Percentiles rank a stretch among this genome's conserved stretches.
Conservation (phyloP, 2,797 vertebrate species). For the Falco biarmicus region DNA sequence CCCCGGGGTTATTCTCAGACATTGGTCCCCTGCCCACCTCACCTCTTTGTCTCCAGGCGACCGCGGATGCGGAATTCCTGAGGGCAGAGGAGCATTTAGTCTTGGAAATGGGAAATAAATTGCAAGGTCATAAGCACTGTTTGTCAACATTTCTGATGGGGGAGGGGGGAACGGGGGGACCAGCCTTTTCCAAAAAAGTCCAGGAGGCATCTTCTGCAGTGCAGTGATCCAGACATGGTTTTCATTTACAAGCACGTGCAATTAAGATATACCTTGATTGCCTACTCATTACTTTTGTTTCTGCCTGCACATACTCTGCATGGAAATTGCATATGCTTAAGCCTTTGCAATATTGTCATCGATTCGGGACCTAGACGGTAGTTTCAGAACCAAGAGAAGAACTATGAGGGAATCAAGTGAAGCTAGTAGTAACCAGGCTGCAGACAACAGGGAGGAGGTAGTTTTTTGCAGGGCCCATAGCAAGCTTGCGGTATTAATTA, state of each 20-base stretch:
- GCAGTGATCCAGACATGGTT: neutral
- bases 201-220: neutral
- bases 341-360: neutral
- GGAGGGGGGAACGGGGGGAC: fast-evolving
- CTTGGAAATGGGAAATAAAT: neutral
- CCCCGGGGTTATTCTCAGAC: neutral
- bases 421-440: neutral
- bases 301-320: neutral
- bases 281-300: neutral
- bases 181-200: neutral
- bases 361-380: fast-evolving
- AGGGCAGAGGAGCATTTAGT: neutral
- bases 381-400: neutral
- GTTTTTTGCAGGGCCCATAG: neutral
- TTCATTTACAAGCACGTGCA: neutral
- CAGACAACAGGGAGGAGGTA: neutral
- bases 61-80: neutral
- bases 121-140: neutral
- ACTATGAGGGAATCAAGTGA: neutral
- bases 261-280: neutral
- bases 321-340: neutral
- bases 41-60: neutral
- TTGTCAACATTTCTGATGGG: neutral
- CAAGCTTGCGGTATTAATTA: neutral
- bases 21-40: neutral